phyloP scores from a whole-genome alignment of 2,113 vertebrate genomes.

The Emydocephalus ijimae region DNA sequence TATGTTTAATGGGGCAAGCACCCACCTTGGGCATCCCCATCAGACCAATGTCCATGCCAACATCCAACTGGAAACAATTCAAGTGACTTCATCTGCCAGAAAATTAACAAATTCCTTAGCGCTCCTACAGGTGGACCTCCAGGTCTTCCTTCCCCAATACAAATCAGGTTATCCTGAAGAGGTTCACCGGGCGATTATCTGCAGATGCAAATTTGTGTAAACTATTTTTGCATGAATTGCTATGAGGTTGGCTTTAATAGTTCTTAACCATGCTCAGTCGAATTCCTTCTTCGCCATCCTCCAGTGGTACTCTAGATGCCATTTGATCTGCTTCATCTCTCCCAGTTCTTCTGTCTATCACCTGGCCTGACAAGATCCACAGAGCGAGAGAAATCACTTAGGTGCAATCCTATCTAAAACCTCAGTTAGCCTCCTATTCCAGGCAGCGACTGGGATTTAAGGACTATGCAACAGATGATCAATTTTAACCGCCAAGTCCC shows the following conservation, averaged over 20 bases:
- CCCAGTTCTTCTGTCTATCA: background rate
- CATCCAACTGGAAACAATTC: background rate
- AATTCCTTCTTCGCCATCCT: background rate
- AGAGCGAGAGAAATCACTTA: background rate
- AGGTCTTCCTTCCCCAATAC: background rate
- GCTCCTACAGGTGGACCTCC: background rate
- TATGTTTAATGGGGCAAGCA: background rate
- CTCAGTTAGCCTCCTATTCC: background rate
- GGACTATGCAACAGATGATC: background rate
- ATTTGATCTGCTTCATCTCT: background rate
- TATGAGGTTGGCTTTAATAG: background rate
- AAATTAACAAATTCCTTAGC: background rate
- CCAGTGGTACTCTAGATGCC: background rate
- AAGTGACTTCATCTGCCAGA: background rate
- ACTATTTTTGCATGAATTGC: background rate
- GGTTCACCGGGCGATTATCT: background rate
- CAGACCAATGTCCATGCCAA: background rate
- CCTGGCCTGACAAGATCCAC: background rate
- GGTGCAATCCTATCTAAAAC: background rate
- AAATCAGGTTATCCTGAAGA: background rate
- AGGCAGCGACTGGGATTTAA: background rate
- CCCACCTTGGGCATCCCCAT: too few relatives aligned
- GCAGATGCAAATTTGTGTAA: background rate
- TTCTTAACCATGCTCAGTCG: background rate
- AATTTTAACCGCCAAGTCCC: background rate